These are phyloP conservation scores for Catagonus wagneri DNA, from an alignment of 2,113 vertebrate species.

Conservation along the genomic window DNA sequence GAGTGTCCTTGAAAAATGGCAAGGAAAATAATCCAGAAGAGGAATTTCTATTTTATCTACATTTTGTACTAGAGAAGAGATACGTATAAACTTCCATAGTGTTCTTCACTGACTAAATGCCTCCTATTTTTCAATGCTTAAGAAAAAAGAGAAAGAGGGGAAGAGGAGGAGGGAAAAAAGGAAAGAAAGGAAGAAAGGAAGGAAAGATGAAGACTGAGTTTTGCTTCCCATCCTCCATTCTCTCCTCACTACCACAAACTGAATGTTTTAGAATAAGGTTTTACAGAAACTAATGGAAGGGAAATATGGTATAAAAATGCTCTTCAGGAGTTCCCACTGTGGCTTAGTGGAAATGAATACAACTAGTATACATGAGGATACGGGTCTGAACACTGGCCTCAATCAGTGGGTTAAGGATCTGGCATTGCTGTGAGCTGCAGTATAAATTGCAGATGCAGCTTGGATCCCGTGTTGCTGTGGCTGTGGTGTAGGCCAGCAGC, in stretches of 20 bases:
- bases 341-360: too few species aligned
- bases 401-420: too few species aligned
- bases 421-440: too few species aligned
- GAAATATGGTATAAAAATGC: neutral
- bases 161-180: neutral
- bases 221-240: neutral
- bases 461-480: too few species aligned
- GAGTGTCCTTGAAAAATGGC: neutral
- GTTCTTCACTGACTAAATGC: neutral
- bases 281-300: neutral
- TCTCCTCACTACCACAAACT: neutral
- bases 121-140: neutral
- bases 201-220: too few species aligned
- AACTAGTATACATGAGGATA: too few species aligned
- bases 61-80: neutral
- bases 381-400: too few species aligned
- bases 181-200: neutral
- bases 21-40: constrained; percentile 31
- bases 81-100: neutral
- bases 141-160: too few species aligned
- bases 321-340: neutral
- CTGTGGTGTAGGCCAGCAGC: too few species aligned
- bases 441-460: too few species aligned
- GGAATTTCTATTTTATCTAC: neutral
- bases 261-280: neutral